Evolutionary conservation across 2,888 invertebrate genomes (phyloP).

Genomic region (Bembecia ichneumoniformis): DNA sequence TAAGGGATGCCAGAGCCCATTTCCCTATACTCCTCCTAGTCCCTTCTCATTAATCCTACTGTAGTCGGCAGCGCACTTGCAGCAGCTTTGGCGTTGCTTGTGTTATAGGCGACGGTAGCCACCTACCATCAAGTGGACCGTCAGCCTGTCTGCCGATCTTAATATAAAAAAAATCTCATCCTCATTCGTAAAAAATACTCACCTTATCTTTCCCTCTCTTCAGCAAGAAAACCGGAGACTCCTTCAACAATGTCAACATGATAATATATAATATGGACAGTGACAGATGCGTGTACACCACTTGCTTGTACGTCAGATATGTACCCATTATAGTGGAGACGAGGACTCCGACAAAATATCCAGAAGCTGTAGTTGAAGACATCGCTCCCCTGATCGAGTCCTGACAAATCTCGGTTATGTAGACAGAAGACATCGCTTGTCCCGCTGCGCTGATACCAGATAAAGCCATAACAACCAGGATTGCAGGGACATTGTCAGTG

Average conservation of each 20-base stretch:
- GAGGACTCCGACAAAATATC: constrained; percentile 10
- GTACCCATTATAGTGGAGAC: constrained; percentile 10
- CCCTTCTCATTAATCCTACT: too few relatives aligned
- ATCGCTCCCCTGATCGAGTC: constrained; percentile 12
- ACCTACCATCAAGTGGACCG: too few relatives aligned
- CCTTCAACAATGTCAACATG: constrained; percentile 32
- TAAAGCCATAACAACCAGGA: constrained; percentile 7
- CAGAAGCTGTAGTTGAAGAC: constrained; percentile 9
- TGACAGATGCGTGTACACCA: constrained; percentile 33
- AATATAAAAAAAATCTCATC: too few relatives aligned
- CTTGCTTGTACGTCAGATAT: constrained; percentile 18
- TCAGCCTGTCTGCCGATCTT: too few relatives aligned
- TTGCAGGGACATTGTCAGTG: constrained; percentile 6
- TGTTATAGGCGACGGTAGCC: too few relatives aligned
- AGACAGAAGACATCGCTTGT: constrained; percentile 11
- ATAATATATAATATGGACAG: constrained; percentile 38
- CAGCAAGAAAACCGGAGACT: constrained; percentile 46
- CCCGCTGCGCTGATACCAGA: constrained; percentile 13
- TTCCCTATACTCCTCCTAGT: too few relatives aligned
- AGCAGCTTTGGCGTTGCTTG: too few relatives aligned
- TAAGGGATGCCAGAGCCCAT: too few relatives aligned
- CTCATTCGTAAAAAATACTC: not conserved
- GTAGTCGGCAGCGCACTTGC: too few relatives aligned
- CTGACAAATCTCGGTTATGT: constrained; percentile 12
- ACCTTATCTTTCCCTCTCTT: constrained; percentile 42